Conservation (phyloP, 2,797 vertebrate genomes). For the Erithacus rubecula region DNA sequence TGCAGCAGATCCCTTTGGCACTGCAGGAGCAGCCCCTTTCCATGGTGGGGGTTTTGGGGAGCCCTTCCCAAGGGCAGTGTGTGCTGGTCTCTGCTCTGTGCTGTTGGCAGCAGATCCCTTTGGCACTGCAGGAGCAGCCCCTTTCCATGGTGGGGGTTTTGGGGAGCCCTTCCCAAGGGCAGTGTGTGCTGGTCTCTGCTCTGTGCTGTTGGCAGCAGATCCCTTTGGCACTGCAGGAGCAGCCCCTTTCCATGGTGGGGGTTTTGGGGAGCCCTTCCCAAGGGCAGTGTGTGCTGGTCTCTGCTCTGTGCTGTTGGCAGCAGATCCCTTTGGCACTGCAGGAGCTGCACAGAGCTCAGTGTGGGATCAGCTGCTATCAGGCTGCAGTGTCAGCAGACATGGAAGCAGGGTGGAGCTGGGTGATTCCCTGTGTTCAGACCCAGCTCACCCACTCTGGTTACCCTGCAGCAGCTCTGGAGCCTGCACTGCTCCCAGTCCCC, state of each 20-base stretch:
- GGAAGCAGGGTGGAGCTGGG: neutral
- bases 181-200: neutral
- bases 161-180: neutral
- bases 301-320: accelerated
- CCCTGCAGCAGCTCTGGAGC: neutral
- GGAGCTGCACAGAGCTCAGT: neutral
- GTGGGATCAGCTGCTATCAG: neutral
- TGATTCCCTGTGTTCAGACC: neutral
- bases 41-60: neutral
- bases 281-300: neutral
- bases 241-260: too few species aligned
- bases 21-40: too few species aligned
- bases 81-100: accelerated
- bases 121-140: too few species aligned
- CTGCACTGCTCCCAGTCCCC: neutral
- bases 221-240: too few species aligned
- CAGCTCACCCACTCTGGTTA: neutral
- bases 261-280: neutral
- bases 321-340: neutral
- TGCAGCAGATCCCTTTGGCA: too few species aligned
- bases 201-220: too few species aligned
- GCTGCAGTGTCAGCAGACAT: accelerated
- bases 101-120: too few species aligned
- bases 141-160: too few species aligned
- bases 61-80: neutral